Percentiles rank a stretch among this genome's conserved stretches.
These are phyloP conservation scores for Hycleus cichorii DNA, from an alignment of 1,140 invertebrate genomes.

Conservation along the genomic window DNA sequence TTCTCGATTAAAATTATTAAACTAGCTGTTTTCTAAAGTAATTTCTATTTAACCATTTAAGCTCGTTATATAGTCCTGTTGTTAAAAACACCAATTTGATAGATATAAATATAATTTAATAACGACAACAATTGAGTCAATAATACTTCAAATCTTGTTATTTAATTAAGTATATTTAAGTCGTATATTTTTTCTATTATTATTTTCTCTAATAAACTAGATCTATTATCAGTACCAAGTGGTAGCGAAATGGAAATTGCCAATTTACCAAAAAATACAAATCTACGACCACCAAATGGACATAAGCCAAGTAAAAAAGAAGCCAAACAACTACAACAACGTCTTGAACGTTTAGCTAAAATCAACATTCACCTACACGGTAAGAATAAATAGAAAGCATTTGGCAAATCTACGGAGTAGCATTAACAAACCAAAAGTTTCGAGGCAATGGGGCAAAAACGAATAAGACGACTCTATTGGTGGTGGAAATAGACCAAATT, in stretches of 20 bases:
- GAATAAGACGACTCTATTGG: too few species aligned
- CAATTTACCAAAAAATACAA: conserved; percentile 28
- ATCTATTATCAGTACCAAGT: conserved; percentile 32
- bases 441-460: too few species aligned
- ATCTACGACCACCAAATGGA: conserved; percentile 25
- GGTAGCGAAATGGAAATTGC: conserved; percentile 43
- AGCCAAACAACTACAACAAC: conserved; percentile 52
- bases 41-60: too few species aligned
- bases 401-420: too few species aligned
- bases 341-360: conserved; percentile 66
- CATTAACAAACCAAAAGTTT: too few species aligned
- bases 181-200: conserved; percentile 33
- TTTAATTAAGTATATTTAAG: conserved; percentile 7
- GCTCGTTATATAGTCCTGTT: too few species aligned
- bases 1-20: too few species aligned
- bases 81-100: too few species aligned
- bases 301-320: conserved; percentile 49
- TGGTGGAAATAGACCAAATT: too few species aligned
- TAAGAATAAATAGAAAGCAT: conserved; percentile 43
- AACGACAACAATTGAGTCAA: neutral
- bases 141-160: neutral
- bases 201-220: conserved; percentile 31
- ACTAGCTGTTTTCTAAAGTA: too few species aligned
- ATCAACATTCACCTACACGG: conserved; percentile 85
- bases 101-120: neutral